Percentiles rank a stretch among this genome's conserved stretches.
Conservation (phyloP, 2,888 invertebrate species). For the Luperina nickerlii region DNA sequence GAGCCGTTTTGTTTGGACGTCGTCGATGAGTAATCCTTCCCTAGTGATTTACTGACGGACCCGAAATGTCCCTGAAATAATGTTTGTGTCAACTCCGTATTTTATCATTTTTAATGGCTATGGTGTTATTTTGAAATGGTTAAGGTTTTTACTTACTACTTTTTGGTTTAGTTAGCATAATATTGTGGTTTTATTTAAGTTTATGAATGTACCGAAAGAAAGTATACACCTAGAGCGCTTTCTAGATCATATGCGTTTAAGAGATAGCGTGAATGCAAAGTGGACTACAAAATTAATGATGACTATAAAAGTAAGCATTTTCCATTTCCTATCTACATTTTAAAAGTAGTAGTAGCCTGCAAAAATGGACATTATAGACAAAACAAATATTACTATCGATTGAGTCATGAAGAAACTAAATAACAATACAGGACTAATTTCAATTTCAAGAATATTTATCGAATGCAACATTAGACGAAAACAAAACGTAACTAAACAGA, state of each 20-base stretch:
- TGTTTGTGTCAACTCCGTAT: slow-evolving; percentile 68
- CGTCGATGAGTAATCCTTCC: slow-evolving; percentile 87
- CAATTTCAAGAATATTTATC: slow-evolving; percentile 27
- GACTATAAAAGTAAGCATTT: neutral
- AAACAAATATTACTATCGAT: neutral
- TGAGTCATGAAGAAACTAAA: neutral
- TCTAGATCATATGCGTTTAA: neutral
- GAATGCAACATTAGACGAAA: slow-evolving; percentile 76
- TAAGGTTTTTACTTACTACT: slow-evolving; percentile 16
- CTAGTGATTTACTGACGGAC: slow-evolving; percentile 79
- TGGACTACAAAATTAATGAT: neutral
- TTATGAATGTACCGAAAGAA: neutral
- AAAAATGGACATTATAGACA: neutral
- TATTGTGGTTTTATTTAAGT: neutral
- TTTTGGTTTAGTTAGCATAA: neutral
- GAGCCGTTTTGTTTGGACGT: slow-evolving; percentile 89
- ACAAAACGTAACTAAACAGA: slow-evolving; percentile 76
- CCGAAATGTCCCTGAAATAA: slow-evolving; percentile 73
- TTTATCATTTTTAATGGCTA: slow-evolving; percentile 54
- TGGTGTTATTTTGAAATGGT: slow-evolving; percentile 16
- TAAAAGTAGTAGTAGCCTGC: neutral
- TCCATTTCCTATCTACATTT: neutral
- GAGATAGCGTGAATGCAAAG: neutral
- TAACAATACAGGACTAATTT: slow-evolving; percentile 17
- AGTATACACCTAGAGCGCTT: neutral